Percentiles rank a stretch among this genome's conserved stretches.
These are phyloP conservation scores for Nothocercus julius DNA, from an alignment of 2,113 vertebrate species.

Conservation along the genomic window DNA sequence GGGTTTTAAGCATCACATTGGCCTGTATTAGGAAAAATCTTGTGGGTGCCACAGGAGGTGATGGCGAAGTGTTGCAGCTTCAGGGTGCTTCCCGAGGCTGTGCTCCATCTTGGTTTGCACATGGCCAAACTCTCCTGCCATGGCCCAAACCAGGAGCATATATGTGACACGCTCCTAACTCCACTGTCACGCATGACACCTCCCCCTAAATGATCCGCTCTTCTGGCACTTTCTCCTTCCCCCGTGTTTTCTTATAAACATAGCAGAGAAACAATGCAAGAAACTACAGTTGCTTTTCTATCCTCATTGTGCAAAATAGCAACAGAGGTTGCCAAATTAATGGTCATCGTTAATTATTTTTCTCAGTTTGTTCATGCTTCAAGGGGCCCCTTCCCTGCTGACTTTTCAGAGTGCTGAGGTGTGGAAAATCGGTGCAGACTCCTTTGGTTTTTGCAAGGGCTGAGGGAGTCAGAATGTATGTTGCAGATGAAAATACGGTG, in stretches of 20 bases:
- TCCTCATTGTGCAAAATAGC: neutral
- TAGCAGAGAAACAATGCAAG: neutral
- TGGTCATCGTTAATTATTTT: constrained; percentile 7
- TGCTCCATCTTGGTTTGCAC: neutral
- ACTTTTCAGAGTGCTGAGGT: neutral
- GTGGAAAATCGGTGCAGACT: neutral
- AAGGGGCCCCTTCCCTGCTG: neutral
- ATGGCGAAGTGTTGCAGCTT: neutral
- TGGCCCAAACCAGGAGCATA: accelerated
- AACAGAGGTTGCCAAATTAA: neutral
- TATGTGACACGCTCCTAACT: neutral
- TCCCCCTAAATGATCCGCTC: neutral
- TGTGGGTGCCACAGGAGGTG: neutral
- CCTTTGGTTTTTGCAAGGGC: accelerated
- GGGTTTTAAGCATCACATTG: accelerated
- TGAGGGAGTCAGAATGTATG: neutral
- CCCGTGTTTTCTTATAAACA: neutral
- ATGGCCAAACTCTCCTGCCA: neutral
- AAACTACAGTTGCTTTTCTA: neutral
- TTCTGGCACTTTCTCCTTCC: accelerated
- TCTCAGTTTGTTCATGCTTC: neutral
- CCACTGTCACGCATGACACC: accelerated
- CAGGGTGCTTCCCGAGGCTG: neutral
- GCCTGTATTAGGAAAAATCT: neutral
- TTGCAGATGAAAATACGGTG: neutral